Conservation (phyloP, 2,113 vertebrate genomes). For the Alligator sinensis region DNA sequence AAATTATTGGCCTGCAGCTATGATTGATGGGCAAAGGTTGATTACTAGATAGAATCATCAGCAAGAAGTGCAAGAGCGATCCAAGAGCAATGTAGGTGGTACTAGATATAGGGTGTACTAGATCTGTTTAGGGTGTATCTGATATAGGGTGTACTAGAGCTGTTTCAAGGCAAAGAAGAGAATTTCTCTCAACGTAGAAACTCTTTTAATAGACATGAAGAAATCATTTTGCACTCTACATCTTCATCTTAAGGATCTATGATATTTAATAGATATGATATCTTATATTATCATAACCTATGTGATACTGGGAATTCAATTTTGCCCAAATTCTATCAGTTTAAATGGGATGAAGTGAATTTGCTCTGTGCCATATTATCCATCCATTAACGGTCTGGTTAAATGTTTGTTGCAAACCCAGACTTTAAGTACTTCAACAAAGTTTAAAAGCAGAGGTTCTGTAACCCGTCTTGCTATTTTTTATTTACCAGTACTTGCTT, state of each 20-base stretch:
- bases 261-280: neutral
- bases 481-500: neutral
- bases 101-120: neutral
- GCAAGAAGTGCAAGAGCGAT: neutral
- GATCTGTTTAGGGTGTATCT: no score
- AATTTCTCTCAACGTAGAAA: neutral
- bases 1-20: neutral
- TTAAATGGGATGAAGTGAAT: neutral
- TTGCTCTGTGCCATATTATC: neutral
- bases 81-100: neutral
- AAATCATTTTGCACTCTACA: neutral
- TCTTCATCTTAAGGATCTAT: neutral
- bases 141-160: neutral
- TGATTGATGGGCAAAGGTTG: neutral
- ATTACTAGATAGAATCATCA: neutral
- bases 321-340: neutral
- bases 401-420: neutral
- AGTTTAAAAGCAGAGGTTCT: neutral
- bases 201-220: neutral
- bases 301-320: neutral
- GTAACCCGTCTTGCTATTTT: neutral
- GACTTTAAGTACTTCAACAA: neutral
- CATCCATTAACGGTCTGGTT: neutral
- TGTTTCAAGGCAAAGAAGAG: neutral
- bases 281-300: neutral